Conservation (phyloP, 2,113 vertebrate genomes). For the Rutilus rutilus region DNA sequence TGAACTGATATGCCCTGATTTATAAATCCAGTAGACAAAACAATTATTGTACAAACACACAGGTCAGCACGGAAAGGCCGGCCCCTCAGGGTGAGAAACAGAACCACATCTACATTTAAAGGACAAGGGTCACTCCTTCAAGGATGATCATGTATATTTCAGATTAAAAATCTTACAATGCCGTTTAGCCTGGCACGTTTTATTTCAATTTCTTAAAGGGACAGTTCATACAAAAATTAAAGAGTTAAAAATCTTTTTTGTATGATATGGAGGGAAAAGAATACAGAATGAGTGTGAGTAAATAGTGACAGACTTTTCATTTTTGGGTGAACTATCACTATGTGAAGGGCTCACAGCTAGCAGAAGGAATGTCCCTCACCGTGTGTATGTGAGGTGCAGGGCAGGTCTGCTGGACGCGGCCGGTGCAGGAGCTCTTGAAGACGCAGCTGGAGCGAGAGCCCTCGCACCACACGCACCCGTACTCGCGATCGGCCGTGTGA, state of each 20-base stretch:
- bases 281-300: not conserved
- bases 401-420: conserved; percentile 83
- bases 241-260: not conserved
- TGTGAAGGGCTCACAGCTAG: not conserved
- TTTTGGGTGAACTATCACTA: not conserved
- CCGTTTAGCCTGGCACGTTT: not conserved
- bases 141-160: not conserved
- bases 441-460: conserved; percentile 80
- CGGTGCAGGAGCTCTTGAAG: conserved; percentile 82
- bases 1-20: not conserved
- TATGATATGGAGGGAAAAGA: not conserved
- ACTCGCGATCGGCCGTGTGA: conserved; percentile 85
- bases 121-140: not conserved
- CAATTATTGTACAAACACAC: not conserved
- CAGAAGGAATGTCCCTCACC: conserved; percentile 65
- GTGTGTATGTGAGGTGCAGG: conserved; percentile 90
- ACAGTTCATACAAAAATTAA: not conserved
- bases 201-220: not conserved
- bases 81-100: not conserved
- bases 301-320: not conserved
- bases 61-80: not conserved
- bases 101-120: not conserved
- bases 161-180: not conserved
- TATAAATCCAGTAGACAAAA: not conserved
- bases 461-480: conserved; percentile 92